phyloP scores from a whole-genome alignment of 1,140 invertebrate genomes.

The Thereuonema tuberculata region DNA sequence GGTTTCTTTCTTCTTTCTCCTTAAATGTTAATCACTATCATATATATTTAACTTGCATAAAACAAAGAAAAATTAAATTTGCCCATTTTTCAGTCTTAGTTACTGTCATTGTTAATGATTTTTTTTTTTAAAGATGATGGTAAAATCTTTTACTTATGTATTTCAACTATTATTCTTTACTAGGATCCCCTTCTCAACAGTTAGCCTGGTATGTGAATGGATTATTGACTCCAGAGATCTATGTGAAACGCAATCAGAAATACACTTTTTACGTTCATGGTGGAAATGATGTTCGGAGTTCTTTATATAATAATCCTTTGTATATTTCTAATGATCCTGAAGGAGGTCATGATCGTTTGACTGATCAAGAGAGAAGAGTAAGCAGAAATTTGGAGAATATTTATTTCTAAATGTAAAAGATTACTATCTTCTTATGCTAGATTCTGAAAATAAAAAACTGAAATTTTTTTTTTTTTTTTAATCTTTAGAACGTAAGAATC shows the following conservation, averaged over 20 bases:
- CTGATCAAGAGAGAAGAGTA: constrained; percentile 48
- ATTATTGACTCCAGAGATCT: constrained; percentile 67
- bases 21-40: no score
- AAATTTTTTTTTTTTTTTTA: constrained; percentile 1
- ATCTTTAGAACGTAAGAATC: constrained; percentile 45
- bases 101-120: no score
- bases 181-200: constrained; percentile 26
- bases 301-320: constrained; percentile 77
- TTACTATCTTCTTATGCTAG: not conserved
- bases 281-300: constrained; percentile 77
- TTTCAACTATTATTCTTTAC: no score
- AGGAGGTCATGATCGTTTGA: constrained; percentile 61
- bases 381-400: not conserved
- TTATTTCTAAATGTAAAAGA: not conserved
- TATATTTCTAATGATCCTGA: constrained; percentile 76
- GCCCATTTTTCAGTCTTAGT: no score
- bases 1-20: no score
- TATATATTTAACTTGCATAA: no score
- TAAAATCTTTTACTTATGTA: no score
- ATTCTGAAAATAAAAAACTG: not conserved
- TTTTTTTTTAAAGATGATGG: no score
- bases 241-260: constrained; percentile 64
- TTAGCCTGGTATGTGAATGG: constrained; percentile 75
- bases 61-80: no score
- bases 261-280: constrained; percentile 70